Base-by-base conservation (phyloP, 2,888 invertebrate species). In the Eupithecia abbreviata region DNA sequence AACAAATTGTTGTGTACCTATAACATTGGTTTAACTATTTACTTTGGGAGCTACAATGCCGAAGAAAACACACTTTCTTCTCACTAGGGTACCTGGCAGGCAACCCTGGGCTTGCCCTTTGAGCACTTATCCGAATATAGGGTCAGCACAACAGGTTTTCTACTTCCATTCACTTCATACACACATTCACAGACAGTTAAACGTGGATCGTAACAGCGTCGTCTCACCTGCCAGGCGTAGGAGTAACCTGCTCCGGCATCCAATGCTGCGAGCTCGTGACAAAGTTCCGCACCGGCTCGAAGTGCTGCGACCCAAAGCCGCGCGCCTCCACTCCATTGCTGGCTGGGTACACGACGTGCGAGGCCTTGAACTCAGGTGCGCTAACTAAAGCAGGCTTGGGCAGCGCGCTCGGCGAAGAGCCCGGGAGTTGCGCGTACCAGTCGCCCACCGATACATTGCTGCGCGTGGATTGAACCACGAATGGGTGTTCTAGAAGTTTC, bases 401-500 rank as follows among this genome's bases (percentile, higher is more conserved):
- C 93, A 88, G 79, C 6, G 74, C 76, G 81, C 79, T 77, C 43
- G 84, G 84, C 1, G 96, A 95, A 77, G 96, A 95, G 84, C 95
- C 93, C 83, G 90, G 86, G 6, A 93, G 81, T 1, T 90, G 82
- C 7, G 96, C 96, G 93, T 98, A 98, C 99, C 99, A 99, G 75
- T 96, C 96, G 70, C 97, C 97, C 58, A 98, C 98, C 79, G 97
- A 96, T 51, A 97, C 96, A 81, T 96, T 95, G 82, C 96, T 96
- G 9, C 92, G 93, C 83, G 98, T 97, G 78, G 98, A 98, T 84
- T 96, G 96, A 91, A 97, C 97, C 74, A 99, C 97, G 92, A 99
- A 99, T 41, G 97, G 96, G 89, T 98, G 98, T 83, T 98, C 97
- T 90, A 99, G 96, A 15, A 99, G 96, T 90, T 98, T 97, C 82